Evolutionary conservation across 2,888 invertebrate species (phyloP).

Genomic region (Cyrtodaria siliqua): DNA sequence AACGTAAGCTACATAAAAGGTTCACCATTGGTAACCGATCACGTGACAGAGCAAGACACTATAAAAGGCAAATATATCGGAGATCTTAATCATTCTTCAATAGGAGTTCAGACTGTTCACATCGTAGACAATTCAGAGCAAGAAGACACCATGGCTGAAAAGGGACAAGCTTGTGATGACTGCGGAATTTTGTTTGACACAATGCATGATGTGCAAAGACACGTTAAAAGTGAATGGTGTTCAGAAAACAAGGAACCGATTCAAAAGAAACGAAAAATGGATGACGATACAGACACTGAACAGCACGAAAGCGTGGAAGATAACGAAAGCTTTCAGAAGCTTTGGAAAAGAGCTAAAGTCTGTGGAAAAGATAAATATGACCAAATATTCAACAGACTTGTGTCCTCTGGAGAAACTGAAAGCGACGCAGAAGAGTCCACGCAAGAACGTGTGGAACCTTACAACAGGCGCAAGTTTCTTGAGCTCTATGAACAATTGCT

Average conservation of each 20-base stretch:
- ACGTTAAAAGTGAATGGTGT: constrained; percentile 31
- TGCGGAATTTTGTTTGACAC: constrained; percentile 21
- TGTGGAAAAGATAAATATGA: constrained; percentile 11
- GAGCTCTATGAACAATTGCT: constrained; percentile 6
- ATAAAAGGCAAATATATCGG: constrained; percentile 6
- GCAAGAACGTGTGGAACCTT: constrained; percentile 26
- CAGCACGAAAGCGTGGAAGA: constrained; percentile 3
- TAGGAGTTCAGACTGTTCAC: constrained; percentile 25
- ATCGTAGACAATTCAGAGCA: constrained; percentile 4
- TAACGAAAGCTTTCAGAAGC: not conserved
- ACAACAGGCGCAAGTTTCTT: constrained; percentile 13
- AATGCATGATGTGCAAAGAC: constrained; percentile 22
- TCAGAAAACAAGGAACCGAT: constrained; percentile 7
- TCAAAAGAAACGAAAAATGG: constrained; percentile 12
- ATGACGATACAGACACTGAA: constrained; percentile 7
- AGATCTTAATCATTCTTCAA: constrained; percentile 13
- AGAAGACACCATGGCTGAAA: constrained; percentile 14
- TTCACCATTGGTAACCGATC: not conserved
- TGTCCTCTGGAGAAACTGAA: constrained; percentile 11
- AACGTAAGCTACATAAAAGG: not conserved
- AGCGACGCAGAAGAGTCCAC: constrained; percentile 10
- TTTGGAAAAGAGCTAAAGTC: constrained; percentile 9
- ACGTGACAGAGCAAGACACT: constrained; percentile 7
- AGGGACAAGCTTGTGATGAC: constrained; percentile 18
- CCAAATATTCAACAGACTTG: constrained; percentile 12